Conservation (phyloP, 2,797 vertebrate genomes). For the Eulemur rubriventer region DNA sequence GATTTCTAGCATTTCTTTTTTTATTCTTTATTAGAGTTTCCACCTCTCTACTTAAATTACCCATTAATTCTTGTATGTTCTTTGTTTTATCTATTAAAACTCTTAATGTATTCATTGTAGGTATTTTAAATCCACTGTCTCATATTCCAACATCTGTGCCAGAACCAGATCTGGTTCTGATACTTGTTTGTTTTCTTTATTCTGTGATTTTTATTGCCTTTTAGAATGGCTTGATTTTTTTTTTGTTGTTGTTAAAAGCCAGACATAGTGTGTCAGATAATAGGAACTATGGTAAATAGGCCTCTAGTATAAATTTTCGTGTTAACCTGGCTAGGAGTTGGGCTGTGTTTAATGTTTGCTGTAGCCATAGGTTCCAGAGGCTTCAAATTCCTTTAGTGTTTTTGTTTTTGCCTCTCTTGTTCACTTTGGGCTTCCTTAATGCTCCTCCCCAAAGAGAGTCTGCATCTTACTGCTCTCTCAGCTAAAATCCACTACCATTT, state of each 20-base stretch:
- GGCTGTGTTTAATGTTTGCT: background rate
- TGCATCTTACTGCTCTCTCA: background rate
- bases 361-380: background rate
- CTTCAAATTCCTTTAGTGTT: background rate
- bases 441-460: background rate
- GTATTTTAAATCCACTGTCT: background rate
- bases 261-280: background rate
- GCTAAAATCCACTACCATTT: background rate
- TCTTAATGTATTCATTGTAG: background rate
- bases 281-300: background rate
- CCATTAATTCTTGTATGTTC: background rate
- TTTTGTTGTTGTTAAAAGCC: constrained; percentile 5
- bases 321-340: background rate
- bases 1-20: background rate
- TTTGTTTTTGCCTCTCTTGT: background rate
- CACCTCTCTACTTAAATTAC: background rate
- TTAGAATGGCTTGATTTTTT: background rate
- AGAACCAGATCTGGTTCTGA: background rate
- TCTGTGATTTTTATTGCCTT: background rate
- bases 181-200: background rate
- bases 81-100: background rate
- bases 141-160: background rate
- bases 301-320: background rate
- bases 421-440: background rate
- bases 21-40: background rate